Evolutionary conservation across 2,888 invertebrate genomes (phyloP), one percentile per base, ranked within the genome.

Genomic region (Campopleginae sp.): DNA sequence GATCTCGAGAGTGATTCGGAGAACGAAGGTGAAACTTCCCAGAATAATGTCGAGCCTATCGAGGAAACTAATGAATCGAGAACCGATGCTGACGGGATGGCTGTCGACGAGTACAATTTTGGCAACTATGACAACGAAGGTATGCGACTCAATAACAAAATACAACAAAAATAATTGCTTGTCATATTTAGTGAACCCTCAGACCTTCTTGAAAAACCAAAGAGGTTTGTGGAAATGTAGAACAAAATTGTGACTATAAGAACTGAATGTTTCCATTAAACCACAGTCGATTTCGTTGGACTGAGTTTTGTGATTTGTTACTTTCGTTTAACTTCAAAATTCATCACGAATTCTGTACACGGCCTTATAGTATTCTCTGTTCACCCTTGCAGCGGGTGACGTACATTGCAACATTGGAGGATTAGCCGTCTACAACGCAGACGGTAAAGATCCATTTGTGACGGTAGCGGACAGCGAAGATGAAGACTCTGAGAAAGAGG

Each of bases 401-500:
- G 23, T 76, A 17, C 76, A 76, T 38, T 92, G 91, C 48, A 89
- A 88, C 77, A 90, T 94, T n/a, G 89, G 91, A 27, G 90, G 91
- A 70, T 88, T 94, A 76, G 92, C 92, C 3, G 88, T 88, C 54
- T 87, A 91, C 66, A 88, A 88, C 75, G 87, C 87, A 46, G 89
- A 90, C 87, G 92, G 90, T 0, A 90, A 90, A 86, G 92, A 93
- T 89, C 91, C 92, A 65, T 85, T 90, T 48, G 78, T 93, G 68
- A 92, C 91, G 48, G 74, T 86, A 19, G 87, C 84, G 2, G 92
- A 91, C 4, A 89, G 87, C 44, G 90, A 92, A 38, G 95, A 95
- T 85, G 94, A 94, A 42, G 95, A 96, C 91, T 97, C 97, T 46
- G 97, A 98, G 90, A 97, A 97, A 89, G 98, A 98, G 90, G 98